Conservation (phyloP, 37 sponge, comb jelly and placozoan species). For the Beroe forskalii region DNA sequence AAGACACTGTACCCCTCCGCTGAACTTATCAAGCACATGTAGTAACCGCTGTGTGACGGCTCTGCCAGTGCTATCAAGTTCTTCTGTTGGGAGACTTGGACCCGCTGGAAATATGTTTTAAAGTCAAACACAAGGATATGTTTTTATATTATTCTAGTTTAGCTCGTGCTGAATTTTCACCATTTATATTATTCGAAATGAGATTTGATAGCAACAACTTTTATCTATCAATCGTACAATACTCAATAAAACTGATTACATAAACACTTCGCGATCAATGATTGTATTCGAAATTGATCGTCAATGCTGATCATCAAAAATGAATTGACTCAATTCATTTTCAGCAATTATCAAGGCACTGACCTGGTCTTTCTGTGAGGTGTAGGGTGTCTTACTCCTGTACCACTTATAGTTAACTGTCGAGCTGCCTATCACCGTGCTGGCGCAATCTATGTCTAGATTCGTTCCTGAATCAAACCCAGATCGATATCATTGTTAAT, state of each 20-base stretch:
- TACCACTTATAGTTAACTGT: constrained; percentile 55
- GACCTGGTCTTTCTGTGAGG: constrained; percentile 3
- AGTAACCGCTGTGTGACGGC: constrained; percentile 24
- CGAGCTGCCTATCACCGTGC: constrained; percentile 22
- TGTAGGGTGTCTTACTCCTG: neutral
- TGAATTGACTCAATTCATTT: no score
- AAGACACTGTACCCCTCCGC: constrained; percentile 48
- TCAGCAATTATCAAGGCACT: no score
- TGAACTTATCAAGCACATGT: constrained; percentile 36
- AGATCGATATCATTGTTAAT: no score
- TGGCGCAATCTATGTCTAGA: constrained; percentile 31
- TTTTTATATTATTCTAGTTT: no score
- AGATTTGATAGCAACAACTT: no score
- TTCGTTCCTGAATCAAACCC: neutral
- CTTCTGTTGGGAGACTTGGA: neutral
- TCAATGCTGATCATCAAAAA: no score
- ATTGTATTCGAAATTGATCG: no score
- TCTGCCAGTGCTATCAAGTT: neutral
- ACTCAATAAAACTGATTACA: no score
- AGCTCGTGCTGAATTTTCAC: no score
- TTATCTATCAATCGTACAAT: no score
- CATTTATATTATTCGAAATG: neutral
- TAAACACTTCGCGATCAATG: no score
- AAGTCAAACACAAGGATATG: no score
- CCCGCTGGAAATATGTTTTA: neutral